Conservation (phyloP, 2,113 vertebrate genomes). For the Dromaius novaehollandiae region DNA sequence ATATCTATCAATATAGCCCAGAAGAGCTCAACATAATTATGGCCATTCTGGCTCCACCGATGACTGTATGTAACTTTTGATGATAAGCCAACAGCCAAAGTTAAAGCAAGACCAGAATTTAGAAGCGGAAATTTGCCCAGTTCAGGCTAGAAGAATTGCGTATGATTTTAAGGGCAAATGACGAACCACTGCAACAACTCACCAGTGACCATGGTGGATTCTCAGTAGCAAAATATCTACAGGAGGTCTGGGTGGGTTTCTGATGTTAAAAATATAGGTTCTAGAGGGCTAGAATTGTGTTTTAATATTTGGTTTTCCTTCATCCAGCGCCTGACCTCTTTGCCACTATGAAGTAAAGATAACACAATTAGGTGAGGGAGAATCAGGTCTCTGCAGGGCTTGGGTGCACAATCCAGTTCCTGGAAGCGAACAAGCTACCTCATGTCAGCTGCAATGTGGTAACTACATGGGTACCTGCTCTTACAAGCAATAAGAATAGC, state of each 20-base stretch:
- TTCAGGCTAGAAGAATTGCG: neutral
- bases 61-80: neutral
- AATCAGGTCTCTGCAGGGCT: neutral
- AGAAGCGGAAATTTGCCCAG: neutral
- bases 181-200: neutral
- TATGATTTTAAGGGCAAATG: neutral
- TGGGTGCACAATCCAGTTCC: neutral
- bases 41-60: neutral
- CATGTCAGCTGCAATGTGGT: neutral
- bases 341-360: neutral
- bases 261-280: neutral
- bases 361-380: neutral
- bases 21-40: neutral
- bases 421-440: neutral
- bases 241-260: neutral
- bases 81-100: neutral
- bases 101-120: neutral
- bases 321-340: neutral
- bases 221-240: neutral
- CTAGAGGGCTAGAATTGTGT: neutral
- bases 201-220: neutral
- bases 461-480: neutral
- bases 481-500: constrained; percentile 14
- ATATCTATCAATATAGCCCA: neutral
- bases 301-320: neutral